Percentiles rank a stretch among this genome's conserved stretches.
Evolutionary conservation across 53 echinoderm and acorn worm species (phyloP).

Genomic region (Antedon mediterranea): DNA sequence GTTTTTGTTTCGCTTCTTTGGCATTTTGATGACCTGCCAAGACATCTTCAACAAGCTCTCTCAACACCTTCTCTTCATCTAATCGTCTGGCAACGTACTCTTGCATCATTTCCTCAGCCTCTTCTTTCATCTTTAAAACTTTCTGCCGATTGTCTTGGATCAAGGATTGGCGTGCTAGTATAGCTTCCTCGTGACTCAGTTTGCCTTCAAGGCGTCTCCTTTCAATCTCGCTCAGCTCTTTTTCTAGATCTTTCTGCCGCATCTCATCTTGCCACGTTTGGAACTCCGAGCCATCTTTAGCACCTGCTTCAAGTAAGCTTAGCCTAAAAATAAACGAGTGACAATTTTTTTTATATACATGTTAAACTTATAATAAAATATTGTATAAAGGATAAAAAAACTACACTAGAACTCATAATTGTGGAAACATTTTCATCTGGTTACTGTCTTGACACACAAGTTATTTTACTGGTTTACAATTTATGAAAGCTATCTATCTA

Average conservation of each 20-base stretch:
- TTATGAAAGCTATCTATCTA: too few species aligned
- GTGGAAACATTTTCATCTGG: too few species aligned
- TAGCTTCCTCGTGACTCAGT: conserved; percentile 94
- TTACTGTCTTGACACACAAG: too few species aligned
- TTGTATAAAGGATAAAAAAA: too few species aligned
- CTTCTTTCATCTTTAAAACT: conserved; percentile 80
- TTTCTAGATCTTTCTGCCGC: conserved; percentile 77
- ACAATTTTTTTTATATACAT: too few species aligned
- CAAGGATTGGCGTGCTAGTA: conserved; percentile 72
- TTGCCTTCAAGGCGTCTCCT: conserved; percentile 78
- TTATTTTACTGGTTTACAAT: too few species aligned
- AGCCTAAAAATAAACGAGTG: conserved; percentile 41
- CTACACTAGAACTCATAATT: too few species aligned
- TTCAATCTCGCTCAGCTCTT: conserved; percentile 79
- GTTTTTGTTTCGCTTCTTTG: conserved; percentile 64
- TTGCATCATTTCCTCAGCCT: conserved; percentile 90
- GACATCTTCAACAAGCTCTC: conserved; percentile 80
- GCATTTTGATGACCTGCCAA: conserved; percentile 92
- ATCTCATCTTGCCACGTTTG: conserved; percentile 78
- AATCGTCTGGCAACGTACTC: conserved; percentile 62
- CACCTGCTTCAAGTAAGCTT: conserved; percentile 67
- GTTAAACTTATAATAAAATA: too few species aligned
- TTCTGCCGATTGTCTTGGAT: conserved; percentile 89
- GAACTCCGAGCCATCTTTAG: conserved; percentile 85
- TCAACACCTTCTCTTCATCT: conserved; percentile 77